Conservation (phyloP, 2,113 vertebrate species). For the Syngnathus typhle region DNA sequence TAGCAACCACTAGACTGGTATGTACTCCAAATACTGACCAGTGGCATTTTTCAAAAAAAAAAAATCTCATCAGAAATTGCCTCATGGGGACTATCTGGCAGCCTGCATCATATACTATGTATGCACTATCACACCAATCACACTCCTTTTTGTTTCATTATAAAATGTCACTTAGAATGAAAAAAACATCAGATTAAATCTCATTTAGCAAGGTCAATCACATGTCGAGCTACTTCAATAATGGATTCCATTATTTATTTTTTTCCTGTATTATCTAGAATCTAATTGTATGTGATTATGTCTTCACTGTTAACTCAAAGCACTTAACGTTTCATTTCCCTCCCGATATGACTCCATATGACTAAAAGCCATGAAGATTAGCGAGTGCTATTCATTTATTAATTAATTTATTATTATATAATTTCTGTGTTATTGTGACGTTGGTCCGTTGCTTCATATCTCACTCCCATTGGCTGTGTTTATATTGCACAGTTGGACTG, state of each 20-base stretch:
- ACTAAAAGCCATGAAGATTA: not conserved
- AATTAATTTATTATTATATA: no score
- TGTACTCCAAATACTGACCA: no score
- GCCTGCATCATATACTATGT: no score
- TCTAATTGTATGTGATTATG: not conserved
- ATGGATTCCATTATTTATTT: not conserved
- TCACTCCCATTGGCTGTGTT: not conserved
- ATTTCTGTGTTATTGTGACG: not conserved
- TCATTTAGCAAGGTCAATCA: not conserved
- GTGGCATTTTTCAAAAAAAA: no score
- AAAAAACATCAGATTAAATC: not conserved
- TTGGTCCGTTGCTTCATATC: not conserved
- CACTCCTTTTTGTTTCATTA: no score
- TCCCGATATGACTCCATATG: slow-evolving; percentile 13
- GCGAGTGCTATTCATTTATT: not conserved
- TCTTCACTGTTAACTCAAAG: not conserved
- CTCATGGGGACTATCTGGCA: no score
- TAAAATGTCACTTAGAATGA: no score
- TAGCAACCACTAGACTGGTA: no score
- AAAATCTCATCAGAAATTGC: no score
- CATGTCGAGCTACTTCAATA: not conserved
- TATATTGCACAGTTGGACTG: not conserved
- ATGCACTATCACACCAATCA: no score
- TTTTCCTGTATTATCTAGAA: not conserved
- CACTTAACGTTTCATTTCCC: slow-evolving; percentile 7